Evolutionary conservation across 2,888 invertebrate species (phyloP).

Genomic region (Conchocele bisecta): DNA sequence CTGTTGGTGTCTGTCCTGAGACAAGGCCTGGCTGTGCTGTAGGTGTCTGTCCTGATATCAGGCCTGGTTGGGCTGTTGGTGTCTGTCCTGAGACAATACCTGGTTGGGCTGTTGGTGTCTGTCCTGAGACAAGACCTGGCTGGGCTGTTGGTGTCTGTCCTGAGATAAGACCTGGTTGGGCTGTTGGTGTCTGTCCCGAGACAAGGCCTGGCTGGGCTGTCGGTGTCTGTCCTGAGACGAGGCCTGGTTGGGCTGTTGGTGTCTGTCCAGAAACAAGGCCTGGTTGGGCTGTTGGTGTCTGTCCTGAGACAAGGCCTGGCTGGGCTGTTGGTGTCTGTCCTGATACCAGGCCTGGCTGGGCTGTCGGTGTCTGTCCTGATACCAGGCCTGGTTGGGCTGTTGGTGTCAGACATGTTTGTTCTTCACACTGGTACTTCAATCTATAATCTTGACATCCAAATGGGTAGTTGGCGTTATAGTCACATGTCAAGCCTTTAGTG

Average conservation of each 20-base stretch:
- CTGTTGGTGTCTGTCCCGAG: conserved; percentile 9
- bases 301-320: neutral
- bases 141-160: conserved; percentile 6
- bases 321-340: neutral
- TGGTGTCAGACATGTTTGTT: conserved; percentile 43
- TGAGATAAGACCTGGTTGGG: neutral
- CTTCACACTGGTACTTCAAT: conserved; percentile 72
- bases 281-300: conserved; percentile 6
- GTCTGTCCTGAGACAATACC: neutral
- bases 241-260: conserved; percentile 20
- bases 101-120: conserved; percentile 2
- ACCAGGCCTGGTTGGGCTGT: conserved; percentile 3
- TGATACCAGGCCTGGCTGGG: neutral
- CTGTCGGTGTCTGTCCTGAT: conserved; percentile 11
- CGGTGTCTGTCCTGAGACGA: conserved; percentile 22
- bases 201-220: conserved; percentile 36
- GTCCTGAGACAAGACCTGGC: conserved; percentile 1
- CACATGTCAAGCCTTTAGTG: conserved; percentile 89
- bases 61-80: neutral
- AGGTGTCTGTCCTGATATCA: neutral
- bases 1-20: neutral
- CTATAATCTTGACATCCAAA: conserved; percentile 74
- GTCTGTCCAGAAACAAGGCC: neutral
- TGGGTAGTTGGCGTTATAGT: conserved; percentile 67
- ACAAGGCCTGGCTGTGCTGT: neutral